Conservation (phyloP, 1,140 invertebrate genomes). For the Andrena cerasifolii region DNA sequence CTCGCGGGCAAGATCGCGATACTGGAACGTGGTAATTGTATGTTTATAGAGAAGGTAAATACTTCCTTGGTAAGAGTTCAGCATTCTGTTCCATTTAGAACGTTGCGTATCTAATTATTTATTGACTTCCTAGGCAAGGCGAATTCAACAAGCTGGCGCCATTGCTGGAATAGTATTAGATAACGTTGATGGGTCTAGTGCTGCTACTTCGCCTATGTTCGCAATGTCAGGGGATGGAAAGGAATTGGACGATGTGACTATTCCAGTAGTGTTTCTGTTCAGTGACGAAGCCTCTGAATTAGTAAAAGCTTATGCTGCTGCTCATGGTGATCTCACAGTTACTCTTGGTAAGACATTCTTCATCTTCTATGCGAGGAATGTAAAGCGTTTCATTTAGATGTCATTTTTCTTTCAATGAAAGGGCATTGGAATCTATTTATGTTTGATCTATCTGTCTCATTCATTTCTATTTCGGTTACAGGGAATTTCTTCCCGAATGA, state of each 20-base stretch:
- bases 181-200: slow-evolving; percentile 89
- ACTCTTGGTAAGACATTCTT: slow-evolving; percentile 65
- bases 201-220: slow-evolving; percentile 91
- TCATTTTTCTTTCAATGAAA: neutral
- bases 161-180: slow-evolving; percentile 94
- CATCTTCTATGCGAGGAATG: neutral
- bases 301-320: slow-evolving; percentile 81
- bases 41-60: slow-evolving; percentile 95
- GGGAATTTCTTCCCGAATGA: slow-evolving; percentile 74
- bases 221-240: slow-evolving; percentile 97
- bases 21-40: slow-evolving; percentile 94
- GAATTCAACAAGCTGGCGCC: slow-evolving; percentile 92
- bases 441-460: slow-evolving; percentile 1
- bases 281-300: slow-evolving; percentile 89
- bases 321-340: slow-evolving; percentile 69
- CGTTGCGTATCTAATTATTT: slow-evolving; percentile 1
- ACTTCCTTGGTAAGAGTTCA: too few relatives aligned
- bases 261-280: slow-evolving; percentile 96
- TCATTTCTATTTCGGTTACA: slow-evolving; percentile 54
- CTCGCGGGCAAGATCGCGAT: slow-evolving; percentile 91
- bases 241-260: slow-evolving; percentile 90
- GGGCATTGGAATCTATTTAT: slow-evolving; percentile 23
- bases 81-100: neutral
- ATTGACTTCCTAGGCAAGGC: slow-evolving; percentile 84
- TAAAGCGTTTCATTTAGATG: neutral